Evolutionary conservation across 2,113 vertebrate species (phyloP).

Genomic region (Pteruthius melanotis): DNA sequence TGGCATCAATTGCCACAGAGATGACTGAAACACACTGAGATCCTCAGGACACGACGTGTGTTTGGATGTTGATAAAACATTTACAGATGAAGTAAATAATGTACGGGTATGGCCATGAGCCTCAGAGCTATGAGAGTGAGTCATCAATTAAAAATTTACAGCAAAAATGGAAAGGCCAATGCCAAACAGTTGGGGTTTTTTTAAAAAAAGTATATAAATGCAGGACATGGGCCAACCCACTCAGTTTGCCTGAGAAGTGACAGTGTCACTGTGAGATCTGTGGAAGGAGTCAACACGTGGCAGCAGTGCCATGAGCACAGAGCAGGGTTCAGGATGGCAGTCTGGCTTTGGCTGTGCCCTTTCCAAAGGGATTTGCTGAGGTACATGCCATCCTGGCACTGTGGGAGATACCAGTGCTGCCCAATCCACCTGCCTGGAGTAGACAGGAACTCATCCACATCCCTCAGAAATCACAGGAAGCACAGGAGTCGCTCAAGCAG

Average conservation of each 20-base stretch:
- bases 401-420: background rate
- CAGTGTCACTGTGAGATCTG: background rate
- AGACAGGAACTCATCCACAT: background rate
- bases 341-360: background rate
- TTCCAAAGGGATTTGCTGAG: background rate
- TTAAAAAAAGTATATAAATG: background rate
- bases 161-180: background rate
- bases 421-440: background rate
- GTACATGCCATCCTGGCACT: background rate
- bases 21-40: background rate
- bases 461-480: background rate
- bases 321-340: background rate
- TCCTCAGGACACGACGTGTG: background rate
- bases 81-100: background rate
- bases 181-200: background rate
- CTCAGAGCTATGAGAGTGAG: background rate
- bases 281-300: rapidly evolving
- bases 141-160: background rate
- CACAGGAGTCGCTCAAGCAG: background rate
- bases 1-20: background rate
- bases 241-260: rapidly evolving
- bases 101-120: background rate
- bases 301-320: rapidly evolving
- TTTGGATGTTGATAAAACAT: background rate
- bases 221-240: background rate